Percentiles rank a stretch among this genome's conserved stretches.
Evolutionary conservation across 2,797 vertebrate genomes (phyloP).

Genomic region (Microctenopoma lineatum): DNA sequence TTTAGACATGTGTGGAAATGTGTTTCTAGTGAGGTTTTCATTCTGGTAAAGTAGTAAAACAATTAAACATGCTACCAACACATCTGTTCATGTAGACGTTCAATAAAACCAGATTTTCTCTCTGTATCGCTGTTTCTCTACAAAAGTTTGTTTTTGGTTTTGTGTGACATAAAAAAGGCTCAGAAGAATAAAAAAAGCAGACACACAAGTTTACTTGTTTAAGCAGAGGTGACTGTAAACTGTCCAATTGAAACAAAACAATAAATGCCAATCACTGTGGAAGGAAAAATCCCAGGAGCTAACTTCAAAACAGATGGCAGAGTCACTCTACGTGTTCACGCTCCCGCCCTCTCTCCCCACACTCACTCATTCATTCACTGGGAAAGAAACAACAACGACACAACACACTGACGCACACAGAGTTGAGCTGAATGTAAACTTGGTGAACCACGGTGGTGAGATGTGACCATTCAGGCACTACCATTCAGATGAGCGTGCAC

Average conservation of each 20-base stretch:
- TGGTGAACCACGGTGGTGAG: slow-evolving; percentile 71
- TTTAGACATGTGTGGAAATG: background rate
- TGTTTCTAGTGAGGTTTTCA: background rate
- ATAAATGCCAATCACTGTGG: too few relatives aligned
- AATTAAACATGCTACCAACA: background rate
- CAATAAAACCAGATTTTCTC: slow-evolving; percentile 5
- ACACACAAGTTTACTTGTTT: too few relatives aligned
- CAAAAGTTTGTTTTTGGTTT: background rate
- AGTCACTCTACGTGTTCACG: background rate
- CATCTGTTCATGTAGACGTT: background rate
- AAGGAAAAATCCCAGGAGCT: too few relatives aligned
- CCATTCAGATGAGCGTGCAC: slow-evolving; percentile 81
- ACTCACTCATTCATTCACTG: slow-evolving; percentile 19
- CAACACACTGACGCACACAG: slow-evolving; percentile 18
- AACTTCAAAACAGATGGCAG: background rate
- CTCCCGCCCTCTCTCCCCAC: slow-evolving; percentile 10
- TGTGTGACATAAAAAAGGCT: background rate
- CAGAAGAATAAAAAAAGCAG: background rate
- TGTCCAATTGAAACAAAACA: too few relatives aligned
- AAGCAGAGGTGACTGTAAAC: too few relatives aligned
- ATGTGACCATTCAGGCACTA: slow-evolving; percentile 63
- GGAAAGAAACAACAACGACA: slow-evolving; percentile 32
- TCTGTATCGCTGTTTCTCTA: slow-evolving; percentile 2
- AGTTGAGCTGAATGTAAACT: slow-evolving; percentile 65
- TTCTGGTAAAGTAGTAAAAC: background rate